phyloP scores from a whole-genome alignment of 1,140 invertebrate genomes.

The Protaetia brevitarsis region DNA sequence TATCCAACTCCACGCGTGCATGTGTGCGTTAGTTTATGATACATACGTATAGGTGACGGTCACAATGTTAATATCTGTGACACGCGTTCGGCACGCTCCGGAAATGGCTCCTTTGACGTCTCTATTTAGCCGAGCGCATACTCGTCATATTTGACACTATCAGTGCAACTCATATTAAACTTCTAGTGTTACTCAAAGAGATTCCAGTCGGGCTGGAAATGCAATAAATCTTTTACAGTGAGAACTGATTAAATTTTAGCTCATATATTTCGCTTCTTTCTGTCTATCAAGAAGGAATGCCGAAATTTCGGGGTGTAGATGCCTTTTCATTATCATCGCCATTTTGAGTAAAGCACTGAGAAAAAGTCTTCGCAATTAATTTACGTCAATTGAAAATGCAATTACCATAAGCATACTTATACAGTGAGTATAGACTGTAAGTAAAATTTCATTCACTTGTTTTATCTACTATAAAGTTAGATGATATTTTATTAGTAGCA shows the following conservation, averaged over 20 bases:
- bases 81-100: conserved; percentile 15
- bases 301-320: no score
- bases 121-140: neutral
- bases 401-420: no score
- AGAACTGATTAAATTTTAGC: neutral
- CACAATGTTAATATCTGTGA: conserved; percentile 22
- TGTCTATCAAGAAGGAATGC: no score
- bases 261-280: neutral
- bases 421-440: no score
- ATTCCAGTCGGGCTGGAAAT: neutral
- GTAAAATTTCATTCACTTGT: no score
- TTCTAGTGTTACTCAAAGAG: neutral
- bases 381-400: no score
- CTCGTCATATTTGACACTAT: conserved; percentile 24
- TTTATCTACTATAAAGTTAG: no score
- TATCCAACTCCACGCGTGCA: neutral
- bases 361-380: no score
- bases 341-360: no score
- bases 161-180: conserved; percentile 23
- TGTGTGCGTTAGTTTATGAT: neutral
- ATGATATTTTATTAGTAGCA: no score
- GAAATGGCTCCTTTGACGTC: conserved; percentile 21
- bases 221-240: conserved; percentile 17
- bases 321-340: no score
- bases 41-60: neutral